phyloP scores from a whole-genome alignment of 2,797 vertebrate genomes.

The Bradypus variegatus region DNA sequence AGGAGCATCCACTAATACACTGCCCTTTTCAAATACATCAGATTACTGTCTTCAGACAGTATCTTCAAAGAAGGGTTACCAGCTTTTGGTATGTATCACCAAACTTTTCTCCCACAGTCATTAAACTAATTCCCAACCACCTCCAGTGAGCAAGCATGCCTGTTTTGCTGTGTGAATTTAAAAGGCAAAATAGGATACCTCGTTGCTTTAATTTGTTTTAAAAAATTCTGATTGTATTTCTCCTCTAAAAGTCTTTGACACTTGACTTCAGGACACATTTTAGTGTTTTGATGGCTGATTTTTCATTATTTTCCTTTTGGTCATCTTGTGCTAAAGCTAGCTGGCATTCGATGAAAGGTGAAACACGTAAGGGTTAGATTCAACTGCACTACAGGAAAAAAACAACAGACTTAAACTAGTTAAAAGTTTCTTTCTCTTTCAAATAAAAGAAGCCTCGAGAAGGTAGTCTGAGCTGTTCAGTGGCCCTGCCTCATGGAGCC shows the following conservation, averaged over 20 bases:
- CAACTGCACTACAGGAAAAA: background rate
- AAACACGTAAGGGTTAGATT: constrained; percentile 30
- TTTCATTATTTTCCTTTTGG: constrained; percentile 36
- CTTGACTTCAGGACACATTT: background rate
- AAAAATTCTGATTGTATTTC: background rate
- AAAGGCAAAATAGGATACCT: background rate
- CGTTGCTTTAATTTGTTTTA: background rate
- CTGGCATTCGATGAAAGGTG: constrained; percentile 24
- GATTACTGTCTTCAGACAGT: background rate
- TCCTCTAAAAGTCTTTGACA: constrained; percentile 14
- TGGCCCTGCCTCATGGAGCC: background rate
- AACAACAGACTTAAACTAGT: background rate
- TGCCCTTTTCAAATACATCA: background rate
- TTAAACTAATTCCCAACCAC: background rate
- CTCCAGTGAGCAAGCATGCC: background rate
- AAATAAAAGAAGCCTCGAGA: background rate
- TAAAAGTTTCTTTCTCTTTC: constrained; percentile 16
- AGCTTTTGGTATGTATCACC: background rate
- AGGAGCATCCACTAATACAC: background rate
- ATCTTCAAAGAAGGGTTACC: background rate
- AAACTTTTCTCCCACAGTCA: background rate
- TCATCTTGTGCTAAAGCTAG: constrained; percentile 47
- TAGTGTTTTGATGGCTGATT: constrained; percentile 4
- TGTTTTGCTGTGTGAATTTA: background rate
- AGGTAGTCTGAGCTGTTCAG: background rate